These are phyloP conservation scores for Neogale vison DNA, from an alignment of 2,113 vertebrate species.

Conservation along the genomic window DNA sequence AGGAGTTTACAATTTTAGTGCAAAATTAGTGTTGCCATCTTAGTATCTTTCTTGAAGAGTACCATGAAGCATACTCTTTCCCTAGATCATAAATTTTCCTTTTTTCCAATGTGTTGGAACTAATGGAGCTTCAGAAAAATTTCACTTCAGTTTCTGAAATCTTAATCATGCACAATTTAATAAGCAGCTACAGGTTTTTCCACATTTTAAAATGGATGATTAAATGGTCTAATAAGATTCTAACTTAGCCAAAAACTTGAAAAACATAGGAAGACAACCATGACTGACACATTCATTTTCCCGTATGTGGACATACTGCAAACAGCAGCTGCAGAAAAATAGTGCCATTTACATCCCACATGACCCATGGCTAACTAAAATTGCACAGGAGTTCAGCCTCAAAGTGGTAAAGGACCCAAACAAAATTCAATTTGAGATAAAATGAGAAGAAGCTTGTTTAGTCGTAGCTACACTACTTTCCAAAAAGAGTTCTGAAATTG, in stretches of 20 bases:
- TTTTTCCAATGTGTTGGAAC: background rate
- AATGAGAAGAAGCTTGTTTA: conserved; percentile 39
- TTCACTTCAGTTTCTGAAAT: conserved; percentile 62
- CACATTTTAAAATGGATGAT: conserved; percentile 63
- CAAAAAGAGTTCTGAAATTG: conserved; percentile 20
- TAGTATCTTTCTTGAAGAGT: background rate
- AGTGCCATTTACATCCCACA: background rate
- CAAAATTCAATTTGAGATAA: conserved; percentile 14
- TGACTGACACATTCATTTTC: conserved; percentile 63
- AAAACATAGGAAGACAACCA: conserved; percentile 63
- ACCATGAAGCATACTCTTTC: background rate
- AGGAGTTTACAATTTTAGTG: background rate
- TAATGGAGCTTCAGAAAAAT: conserved; percentile 58
- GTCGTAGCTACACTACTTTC: background rate
- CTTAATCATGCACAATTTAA: conserved; percentile 57
- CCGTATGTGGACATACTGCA: background rate
- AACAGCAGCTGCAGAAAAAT: conserved; percentile 34
- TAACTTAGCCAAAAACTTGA: conserved; percentile 64
- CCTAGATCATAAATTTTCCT: background rate
- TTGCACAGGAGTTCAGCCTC: background rate
- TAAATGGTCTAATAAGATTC: conserved; percentile 65
- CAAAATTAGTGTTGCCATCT: background rate
- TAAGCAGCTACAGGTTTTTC: conserved; percentile 55
- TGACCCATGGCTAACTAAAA: background rate
- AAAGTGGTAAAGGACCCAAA: background rate